Base-by-base conservation (phyloP, 2,797 vertebrate species). In the Botia almorhae region DNA sequence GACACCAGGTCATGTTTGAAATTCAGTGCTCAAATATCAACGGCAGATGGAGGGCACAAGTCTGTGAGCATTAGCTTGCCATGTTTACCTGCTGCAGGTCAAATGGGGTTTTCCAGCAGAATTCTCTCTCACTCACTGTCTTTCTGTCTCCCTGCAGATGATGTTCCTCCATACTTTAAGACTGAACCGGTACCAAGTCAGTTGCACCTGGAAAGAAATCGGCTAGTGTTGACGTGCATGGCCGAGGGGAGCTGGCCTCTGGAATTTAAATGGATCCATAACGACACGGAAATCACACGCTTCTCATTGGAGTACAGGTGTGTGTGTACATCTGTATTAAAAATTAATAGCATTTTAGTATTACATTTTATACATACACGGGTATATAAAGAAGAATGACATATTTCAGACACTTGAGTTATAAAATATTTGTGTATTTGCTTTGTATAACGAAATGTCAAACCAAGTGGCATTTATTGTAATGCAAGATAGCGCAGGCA, bases 161-260 rank as follows among this genome's bases (percentile, higher is more conserved):
- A 99, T 0, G 97, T 98, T 55, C 93, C 97, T 2, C 97, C 98
- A 0, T 99, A 99, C 84, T 99, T 99, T 87, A 99, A 98, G 93
- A 98, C 96, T 17, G 97, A 98, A 86, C 97, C 97, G 0, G 97
- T 95, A 51, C 91, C 95, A 80, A 96, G 95, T 4, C 98, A 99
- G 89, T 94, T 98, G 75, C 97, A 99, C 85, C 92, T 99, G 91
- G 98, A 99, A 86, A 94, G 97, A 73, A 99, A 99, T 90, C 95
- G 98, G 6, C 91, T 99, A 87, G 97, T 99, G 26, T 94, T 99
- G 26, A 99, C 98, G 1, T 99, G 98, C 90, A 98, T 99, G 97
- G 98, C 97, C 0, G 98, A 99, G 88, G 98, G 98, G 84, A 98
- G 97, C 91, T 99, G 98, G 98, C 98, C 98, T 0, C 94, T 99